Evolutionary conservation across 2,797 vertebrate species (phyloP).

Genomic region (Diceros bicornis): DNA sequence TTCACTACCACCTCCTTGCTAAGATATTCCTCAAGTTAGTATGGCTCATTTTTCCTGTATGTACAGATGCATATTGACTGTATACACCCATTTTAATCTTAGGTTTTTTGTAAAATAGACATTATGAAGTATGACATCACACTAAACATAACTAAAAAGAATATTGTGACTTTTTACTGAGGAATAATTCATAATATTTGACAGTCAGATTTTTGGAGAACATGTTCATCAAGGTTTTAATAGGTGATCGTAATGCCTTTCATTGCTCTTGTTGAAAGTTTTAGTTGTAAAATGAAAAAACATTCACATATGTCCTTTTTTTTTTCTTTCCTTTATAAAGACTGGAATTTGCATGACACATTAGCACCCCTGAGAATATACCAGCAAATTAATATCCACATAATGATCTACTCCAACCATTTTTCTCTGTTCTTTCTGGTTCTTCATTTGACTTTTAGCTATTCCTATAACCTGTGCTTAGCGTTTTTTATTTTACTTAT

Average conservation of each 20-base stretch:
- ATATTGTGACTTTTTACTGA: background rate
- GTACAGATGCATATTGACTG: background rate
- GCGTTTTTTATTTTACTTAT: background rate
- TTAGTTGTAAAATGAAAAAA: background rate
- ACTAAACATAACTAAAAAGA: background rate
- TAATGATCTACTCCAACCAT: background rate
- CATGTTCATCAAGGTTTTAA: background rate
- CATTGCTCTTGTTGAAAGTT: background rate
- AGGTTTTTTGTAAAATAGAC: background rate
- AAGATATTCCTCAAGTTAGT: background rate
- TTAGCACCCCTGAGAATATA: background rate
- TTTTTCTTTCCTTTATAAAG: background rate
- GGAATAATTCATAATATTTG: background rate
- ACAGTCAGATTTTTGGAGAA: background rate
- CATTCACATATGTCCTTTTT: background rate
- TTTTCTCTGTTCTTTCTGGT: background rate
- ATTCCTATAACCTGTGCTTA: background rate
- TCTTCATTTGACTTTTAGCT: background rate
- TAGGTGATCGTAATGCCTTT: background rate
- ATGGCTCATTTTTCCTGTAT: background rate
- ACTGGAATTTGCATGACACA: background rate
- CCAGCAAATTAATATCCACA: background rate
- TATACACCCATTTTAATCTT: background rate
- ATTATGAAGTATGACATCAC: background rate
- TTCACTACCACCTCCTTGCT: background rate